A percentile compares a stretch with the other conserved stretches of the same genome.
Conservation (phyloP, 2,113 vertebrate species). For the Pyrgilauda ruficollis region DNA sequence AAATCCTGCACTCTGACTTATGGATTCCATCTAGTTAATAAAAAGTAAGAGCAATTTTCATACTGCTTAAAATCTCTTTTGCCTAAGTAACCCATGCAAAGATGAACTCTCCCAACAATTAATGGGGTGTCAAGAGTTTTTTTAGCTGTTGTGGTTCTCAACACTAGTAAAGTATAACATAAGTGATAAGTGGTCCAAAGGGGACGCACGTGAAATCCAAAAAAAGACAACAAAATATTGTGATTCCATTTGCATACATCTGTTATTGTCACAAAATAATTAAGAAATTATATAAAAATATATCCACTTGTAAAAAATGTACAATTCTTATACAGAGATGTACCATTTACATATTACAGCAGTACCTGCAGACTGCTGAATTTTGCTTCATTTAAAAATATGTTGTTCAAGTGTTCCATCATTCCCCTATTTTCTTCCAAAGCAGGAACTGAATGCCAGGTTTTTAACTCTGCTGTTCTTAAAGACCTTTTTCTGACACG, state of each 20-base stretch:
- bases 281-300: not conserved
- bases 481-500: not conserved
- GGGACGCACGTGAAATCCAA: not conserved
- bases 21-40: not conserved
- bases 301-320: not conserved
- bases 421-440: not conserved
- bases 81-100: not conserved
- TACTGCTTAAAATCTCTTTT: not conserved
- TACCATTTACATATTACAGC: not conserved
- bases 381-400: not conserved
- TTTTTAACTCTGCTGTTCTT: not conserved
- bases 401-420: not conserved
- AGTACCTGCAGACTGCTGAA: not conserved
- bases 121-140: not conserved
- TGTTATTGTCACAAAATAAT: not conserved
- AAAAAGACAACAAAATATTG: not conserved
- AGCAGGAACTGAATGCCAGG: not conserved
- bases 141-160: not conserved
- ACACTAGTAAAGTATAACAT: not conserved
- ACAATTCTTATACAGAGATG: not conserved
- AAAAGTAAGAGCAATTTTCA: not conserved
- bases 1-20: not conserved
- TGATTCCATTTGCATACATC: not conserved
- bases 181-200: not conserved
- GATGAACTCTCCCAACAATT: not conserved